Conservation (phyloP, 2,113 vertebrate genomes). For the Riparia riparia region DNA sequence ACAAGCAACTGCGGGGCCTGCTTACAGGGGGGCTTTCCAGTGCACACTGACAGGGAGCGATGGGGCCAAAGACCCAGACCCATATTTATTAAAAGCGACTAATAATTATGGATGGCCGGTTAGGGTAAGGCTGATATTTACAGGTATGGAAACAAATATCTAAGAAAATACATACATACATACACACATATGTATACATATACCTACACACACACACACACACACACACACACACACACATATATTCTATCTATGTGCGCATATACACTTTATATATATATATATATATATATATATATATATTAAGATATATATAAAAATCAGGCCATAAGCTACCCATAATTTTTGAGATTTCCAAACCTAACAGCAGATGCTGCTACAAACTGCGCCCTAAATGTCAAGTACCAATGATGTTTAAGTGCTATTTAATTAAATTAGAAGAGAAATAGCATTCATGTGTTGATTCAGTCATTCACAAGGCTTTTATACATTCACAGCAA, state of each 20-base stretch:
- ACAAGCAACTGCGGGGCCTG: neutral
- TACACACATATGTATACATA: no score
- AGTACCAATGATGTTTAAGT: neutral
- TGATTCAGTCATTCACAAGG: neutral
- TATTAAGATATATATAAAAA: neutral
- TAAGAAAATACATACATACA: neutral
- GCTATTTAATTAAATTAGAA: conserved; percentile 23
- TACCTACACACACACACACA: no score
- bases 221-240: no score
- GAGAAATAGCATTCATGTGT: neutral
- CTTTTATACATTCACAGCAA: neutral
- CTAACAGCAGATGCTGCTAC: neutral
- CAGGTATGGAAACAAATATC: neutral
- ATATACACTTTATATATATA: neutral
- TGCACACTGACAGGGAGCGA: fast-evolving
- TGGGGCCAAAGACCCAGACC: fast-evolving
- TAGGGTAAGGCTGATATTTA: neutral
- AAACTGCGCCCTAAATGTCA: conserved; percentile 43
- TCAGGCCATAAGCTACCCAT: neutral
- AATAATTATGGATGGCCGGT: neutral
- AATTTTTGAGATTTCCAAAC: neutral
- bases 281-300: no score
- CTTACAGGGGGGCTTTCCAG: neutral
- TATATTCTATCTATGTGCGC: neutral
- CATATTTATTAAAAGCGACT: fast-evolving